Base-by-base conservation (phyloP, 2,113 vertebrate genomes). In the Alexandromys fortis region DNA sequence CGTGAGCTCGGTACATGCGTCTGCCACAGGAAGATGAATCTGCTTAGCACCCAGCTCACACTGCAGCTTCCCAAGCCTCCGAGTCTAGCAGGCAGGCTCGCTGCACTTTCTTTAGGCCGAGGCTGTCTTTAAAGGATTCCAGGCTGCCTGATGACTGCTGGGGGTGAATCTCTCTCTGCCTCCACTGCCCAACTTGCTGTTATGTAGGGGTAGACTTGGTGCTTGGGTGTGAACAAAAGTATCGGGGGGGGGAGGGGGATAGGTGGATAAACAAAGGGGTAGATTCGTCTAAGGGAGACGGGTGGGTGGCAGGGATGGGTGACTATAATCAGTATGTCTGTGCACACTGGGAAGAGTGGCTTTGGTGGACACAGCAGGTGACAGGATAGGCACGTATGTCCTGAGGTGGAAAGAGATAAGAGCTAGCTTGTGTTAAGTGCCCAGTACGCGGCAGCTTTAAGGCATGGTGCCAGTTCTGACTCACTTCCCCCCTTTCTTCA, bases 1-100 rank as follows among this genome's bases (percentile, higher is more conserved):
- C 10, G 47, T 92, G 95, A 97, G 96, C 65, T 72, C 30, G 93
- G 93, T 90, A 94, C 91, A 90, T 67, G 78, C 47, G 85, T 91
- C 93, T 91, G 72, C 94, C 67, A 63, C 75, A 65, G 68, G 93
- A 67, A 86, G 77, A 93, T 76, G 63, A 42, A 92, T 92, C 67
- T 93, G 67, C 93, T 68, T 63, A 79, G 75, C 67, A 68, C 19
- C 45, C 89, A n/a, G 78, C 79, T 92, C 63, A 30, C 89, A 65
- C 81, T 68, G 88, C 78, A 86, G 63, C 49, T 13, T 38, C 82
- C 73, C n/a, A 61, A 35, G 61, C 61, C 58, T 17, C 38, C 3
- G n/a, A 93, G 72, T 82, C 89, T 90, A 93, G 89, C 5, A 2
- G 10, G 47, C 17, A 7, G 52, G 38, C 35, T 55, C 28, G 19